Evolutionary conservation across 2,888 invertebrate genomes (phyloP).

Genomic region (Ectropis crepuscularia): DNA sequence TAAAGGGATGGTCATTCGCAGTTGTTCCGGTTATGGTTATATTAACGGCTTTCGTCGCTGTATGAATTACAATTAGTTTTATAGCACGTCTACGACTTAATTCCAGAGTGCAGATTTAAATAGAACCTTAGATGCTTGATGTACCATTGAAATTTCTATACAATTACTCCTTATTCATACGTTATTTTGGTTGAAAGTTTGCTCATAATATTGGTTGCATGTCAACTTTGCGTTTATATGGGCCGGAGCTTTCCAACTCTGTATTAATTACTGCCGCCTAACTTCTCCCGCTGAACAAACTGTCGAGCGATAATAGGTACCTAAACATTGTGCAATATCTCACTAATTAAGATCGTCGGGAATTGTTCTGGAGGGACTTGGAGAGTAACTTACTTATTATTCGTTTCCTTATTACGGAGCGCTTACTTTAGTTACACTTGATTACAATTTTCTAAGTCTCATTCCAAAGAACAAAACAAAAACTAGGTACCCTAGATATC

Average conservation of each 20-base stretch:
- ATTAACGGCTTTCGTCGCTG: constrained; percentile 43
- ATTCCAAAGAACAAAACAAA: too few relatives aligned
- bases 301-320: constrained; percentile 56
- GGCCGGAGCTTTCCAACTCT: constrained; percentile 53
- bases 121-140: constrained; percentile 12
- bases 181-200: constrained; percentile 44
- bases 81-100: constrained; percentile 37
- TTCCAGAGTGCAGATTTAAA: constrained; percentile 21
- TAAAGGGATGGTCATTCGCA: constrained; percentile 40
- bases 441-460: constrained; percentile 18
- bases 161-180: constrained; percentile 27
- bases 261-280: constrained; percentile 53
- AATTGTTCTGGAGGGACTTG: constrained; percentile 27
- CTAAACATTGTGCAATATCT: constrained; percentile 63
- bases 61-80: constrained; percentile 46
- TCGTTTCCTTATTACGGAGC: constrained; percentile 6
- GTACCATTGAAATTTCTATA: constrained; percentile 33
- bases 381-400: constrained; percentile 11
- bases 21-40: constrained; percentile 52
- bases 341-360: constrained; percentile 59
- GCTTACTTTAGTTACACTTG: constrained; percentile 5
- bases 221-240: constrained; percentile 54
- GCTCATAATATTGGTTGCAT: constrained; percentile 47
- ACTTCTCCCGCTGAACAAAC: constrained; percentile 57
- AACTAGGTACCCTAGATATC: too few relatives aligned